Percentiles rank a stretch among this genome's conserved stretches.
Conservation (phyloP, 2,797 vertebrate genomes). For the Calcarius lapponicus region DNA sequence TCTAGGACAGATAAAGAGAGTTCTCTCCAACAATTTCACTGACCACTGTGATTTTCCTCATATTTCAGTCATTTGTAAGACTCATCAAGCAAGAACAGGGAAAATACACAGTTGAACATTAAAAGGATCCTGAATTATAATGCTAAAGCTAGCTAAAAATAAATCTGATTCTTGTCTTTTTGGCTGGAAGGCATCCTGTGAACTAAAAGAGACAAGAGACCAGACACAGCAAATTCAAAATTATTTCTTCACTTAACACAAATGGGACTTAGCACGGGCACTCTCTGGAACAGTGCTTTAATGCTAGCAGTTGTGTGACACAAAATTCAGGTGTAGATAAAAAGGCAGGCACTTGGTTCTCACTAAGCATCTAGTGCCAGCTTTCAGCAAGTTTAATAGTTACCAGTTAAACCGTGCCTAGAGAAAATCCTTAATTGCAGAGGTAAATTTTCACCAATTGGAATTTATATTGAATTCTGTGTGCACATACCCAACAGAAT, state of each 20-base stretch:
- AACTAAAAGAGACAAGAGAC: background rate
- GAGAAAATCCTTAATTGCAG: background rate
- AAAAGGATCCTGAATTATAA: background rate
- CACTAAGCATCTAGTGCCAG: background rate
- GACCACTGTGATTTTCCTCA: background rate
- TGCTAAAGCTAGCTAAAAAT: slow-evolving; percentile 18
- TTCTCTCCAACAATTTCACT: background rate
- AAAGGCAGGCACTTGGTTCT: background rate
- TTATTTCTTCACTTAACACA: background rate
- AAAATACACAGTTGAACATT: background rate
- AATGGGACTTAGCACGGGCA: background rate
- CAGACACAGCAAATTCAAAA: background rate
- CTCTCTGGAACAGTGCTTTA: background rate
- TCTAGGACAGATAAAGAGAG: background rate
- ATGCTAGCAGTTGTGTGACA: background rate
- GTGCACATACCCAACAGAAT: background rate
- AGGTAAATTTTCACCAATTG: background rate
- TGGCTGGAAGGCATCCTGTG: background rate
- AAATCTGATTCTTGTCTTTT: background rate
- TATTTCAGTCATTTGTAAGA: background rate
- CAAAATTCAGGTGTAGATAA: background rate
- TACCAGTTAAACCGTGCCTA: background rate
- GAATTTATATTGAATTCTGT: background rate
- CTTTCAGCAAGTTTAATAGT: background rate
- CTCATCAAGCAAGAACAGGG: background rate